Evolutionary conservation across 92 coral and sea anemone species (phyloP), one percentile per base, ranked within the genome.

Genomic region (Porites evermanni): DNA sequence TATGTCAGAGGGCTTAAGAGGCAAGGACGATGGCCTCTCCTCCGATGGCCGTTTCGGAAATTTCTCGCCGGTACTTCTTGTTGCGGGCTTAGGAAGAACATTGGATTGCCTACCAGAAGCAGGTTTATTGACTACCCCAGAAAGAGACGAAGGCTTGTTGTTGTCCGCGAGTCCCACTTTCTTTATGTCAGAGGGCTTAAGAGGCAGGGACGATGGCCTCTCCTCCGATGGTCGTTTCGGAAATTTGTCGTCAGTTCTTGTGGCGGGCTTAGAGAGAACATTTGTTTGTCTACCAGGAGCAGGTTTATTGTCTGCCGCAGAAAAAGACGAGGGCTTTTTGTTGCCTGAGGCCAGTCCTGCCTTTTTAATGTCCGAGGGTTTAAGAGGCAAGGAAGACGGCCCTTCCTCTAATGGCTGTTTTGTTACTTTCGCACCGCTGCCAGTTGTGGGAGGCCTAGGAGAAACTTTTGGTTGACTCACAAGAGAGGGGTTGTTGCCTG

Each of bases 141-240:
- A 59, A 60, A 69, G 7, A 12, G 88, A 85, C 21, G 70, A 52
- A 53, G 88, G 88, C 16, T 80, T 67, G 11, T 78, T 80, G 52
- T 14, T 78, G 52, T 71, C 73, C 14, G 79, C 24, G 18, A 81
- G 86, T 56, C 70, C 78, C n/a, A 74, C 75, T 20, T 85, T 76
- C 66, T 85, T 85, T 19, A 85, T 66, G 64, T 85, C 82, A 26
- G 88, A 85, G 21, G 88, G 88, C 59, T 85, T 85, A 8, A 85
- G 76, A 18, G 88, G 88, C 75, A 85, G 3, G 1, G 88, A 85
- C 2, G 88, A 14, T 13, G 88, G 88, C 58, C 83, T 85, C 20
- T 77, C 88, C 50, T 85, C 87, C 24, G 80, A 61, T 16, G 87
- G 54, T 44, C 29, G 52, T 73, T 65, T 74, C 2, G 70, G 86